A percentile compares a stretch with the other conserved stretches of the same genome.
Evolutionary conservation across 2,888 invertebrate species (phyloP).

Genomic region (Loripinus fragilis): DNA sequence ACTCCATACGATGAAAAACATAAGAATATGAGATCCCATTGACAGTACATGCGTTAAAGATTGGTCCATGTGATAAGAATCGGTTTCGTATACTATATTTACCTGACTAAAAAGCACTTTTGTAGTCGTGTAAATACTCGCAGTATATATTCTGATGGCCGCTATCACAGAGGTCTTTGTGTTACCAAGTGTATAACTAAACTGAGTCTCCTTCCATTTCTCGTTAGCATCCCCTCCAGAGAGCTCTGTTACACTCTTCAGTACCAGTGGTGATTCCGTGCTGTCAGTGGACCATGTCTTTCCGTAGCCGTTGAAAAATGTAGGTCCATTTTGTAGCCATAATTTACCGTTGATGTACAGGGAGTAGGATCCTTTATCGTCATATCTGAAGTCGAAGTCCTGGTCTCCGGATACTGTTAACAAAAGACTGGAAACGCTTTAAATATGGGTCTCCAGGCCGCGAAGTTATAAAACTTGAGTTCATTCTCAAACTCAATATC

Average conservation of each 20-base stretch:
- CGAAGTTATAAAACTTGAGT: too few species aligned
- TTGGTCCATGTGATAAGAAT: too few species aligned
- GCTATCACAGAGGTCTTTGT: slow-evolving; percentile 11
- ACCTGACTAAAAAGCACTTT: slow-evolving; percentile 41
- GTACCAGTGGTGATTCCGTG: neutral
- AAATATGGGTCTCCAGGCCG: too few species aligned
- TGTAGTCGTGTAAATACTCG: neutral
- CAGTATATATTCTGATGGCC: slow-evolving; percentile 17
- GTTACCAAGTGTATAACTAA: slow-evolving; percentile 27
- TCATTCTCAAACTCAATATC: too few species aligned
- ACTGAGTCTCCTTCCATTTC: slow-evolving; percentile 26
- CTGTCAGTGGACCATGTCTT: slow-evolving; percentile 31
- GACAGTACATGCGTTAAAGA: too few species aligned
- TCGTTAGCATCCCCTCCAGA: slow-evolving; percentile 13
- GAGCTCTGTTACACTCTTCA: neutral
- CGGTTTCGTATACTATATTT: too few species aligned
- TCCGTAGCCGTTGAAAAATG: slow-evolving; percentile 57
- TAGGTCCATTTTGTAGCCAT: slow-evolving; percentile 54
- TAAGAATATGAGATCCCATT: too few species aligned
- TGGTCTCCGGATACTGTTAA: neutral
- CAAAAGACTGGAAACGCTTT: too few species aligned
- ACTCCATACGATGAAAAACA: too few species aligned
- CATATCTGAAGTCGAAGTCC: neutral
- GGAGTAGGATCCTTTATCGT: slow-evolving; percentile 34
- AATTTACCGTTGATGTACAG: slow-evolving; percentile 36